Evolutionary conservation across 2,888 invertebrate genomes (phyloP).

Genomic region (Strigamia crassipes): DNA sequence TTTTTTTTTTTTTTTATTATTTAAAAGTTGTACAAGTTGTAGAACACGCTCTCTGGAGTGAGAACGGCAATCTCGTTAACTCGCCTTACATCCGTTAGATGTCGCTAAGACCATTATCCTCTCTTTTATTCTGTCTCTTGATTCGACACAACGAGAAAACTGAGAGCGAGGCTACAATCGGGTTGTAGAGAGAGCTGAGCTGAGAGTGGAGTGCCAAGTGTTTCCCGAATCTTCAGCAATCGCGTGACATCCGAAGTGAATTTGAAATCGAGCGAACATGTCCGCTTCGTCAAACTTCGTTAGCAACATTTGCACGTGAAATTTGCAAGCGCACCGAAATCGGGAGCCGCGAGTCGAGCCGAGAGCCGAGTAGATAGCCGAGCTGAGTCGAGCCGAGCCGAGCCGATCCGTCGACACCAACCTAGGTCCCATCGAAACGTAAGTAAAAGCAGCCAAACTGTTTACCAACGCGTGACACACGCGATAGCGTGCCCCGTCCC

Average conservation of each 20-base stretch:
- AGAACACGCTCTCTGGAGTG: background rate
- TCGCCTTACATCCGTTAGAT: conserved; percentile 15
- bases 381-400: too few species aligned
- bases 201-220: conserved; percentile 15
- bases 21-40: background rate
- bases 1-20: background rate
- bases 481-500: background rate
- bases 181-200: conserved; percentile 34
- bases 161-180: conserved; percentile 38
- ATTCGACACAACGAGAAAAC: conserved; percentile 27
- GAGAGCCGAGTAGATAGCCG: too few species aligned
- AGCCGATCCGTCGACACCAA: background rate
- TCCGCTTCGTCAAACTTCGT: background rate
- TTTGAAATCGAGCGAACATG: background rate
- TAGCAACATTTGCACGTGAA: background rate
- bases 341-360: background rate
- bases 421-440: conserved; percentile 37
- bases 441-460: conserved; percentile 25
- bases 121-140: background rate
- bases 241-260: conserved; percentile 39
- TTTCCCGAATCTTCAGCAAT: conserved; percentile 25
- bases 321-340: background rate
- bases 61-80: background rate
- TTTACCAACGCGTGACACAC: conserved; percentile 44
- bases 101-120: background rate